These are phyloP conservation scores for Ditylenchus dipsaci DNA, from an alignment of 1,140 invertebrate genomes.

Conservation along the genomic window DNA sequence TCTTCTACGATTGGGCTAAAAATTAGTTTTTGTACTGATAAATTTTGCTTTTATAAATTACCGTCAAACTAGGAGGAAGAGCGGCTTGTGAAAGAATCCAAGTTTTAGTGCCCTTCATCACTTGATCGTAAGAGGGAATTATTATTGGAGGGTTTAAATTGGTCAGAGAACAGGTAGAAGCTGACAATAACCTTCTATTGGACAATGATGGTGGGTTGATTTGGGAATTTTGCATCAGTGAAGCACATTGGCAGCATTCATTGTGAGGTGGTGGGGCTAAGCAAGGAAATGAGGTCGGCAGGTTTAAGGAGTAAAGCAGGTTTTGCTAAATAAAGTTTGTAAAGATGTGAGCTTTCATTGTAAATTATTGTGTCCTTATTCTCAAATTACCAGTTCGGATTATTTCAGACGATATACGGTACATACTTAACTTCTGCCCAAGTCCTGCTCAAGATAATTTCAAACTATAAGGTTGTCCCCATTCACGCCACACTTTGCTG, in stretches of 20 bases:
- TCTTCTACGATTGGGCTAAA: not conserved
- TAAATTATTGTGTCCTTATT: too few relatives aligned
- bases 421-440: too few relatives aligned
- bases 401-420: too few relatives aligned
- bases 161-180: not conserved
- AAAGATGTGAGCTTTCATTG: too few relatives aligned
- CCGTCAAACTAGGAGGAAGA: not conserved
- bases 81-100: constrained; percentile 4
- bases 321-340: constrained; percentile 32
- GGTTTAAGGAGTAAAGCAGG: constrained; percentile 32
- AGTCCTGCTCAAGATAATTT: too few relatives aligned
- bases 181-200: not conserved
- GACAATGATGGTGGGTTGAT: not conserved
- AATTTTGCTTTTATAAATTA: too few relatives aligned
- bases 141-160: not conserved
- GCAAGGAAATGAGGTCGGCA: constrained; percentile 31
- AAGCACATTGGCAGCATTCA: not conserved
- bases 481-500: too few relatives aligned
- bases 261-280: constrained; percentile 27
- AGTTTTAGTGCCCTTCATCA: constrained; percentile 1
- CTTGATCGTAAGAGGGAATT: constrained; percentile 4
- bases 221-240: not conserved
- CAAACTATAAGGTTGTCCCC: too few relatives aligned
- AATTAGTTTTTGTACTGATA: too few relatives aligned
- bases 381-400: constrained; percentile 1